Base-by-base conservation (phyloP, 2,888 invertebrate genomes). In the Brenthis ino region DNA sequence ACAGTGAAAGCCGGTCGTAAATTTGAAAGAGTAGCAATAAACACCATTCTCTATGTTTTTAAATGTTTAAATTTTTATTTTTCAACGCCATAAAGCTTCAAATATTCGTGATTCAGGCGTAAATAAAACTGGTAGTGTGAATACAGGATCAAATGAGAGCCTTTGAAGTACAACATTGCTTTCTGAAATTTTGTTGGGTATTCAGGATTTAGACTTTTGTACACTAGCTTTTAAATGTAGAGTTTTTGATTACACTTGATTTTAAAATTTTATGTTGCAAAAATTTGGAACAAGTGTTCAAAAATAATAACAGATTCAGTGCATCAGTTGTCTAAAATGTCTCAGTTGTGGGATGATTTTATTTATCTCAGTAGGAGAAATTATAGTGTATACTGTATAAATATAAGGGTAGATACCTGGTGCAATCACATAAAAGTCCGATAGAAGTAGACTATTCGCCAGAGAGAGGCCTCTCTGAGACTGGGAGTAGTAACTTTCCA, bases 91-190 rank as follows among this genome's bases (percentile, higher is more conserved):
- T 51, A 11, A n/a, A 28, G 53, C 66, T 54, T 57, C 37, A 65
- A 57, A 65, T 57, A 57, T 65, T 57, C 51, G 47, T 47, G 64
- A 64, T 56, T 28, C 64, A 56, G 48, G 43, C 16, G 20, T 20
- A 57, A 48, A 51, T 65, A 69, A 57, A 54, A 61, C 65, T 54
- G 66, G 57, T 68, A 66, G 47, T 57, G 28, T 37, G 54, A 63
- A 63, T 65, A 37, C 54, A 14, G 58, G 48, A 55, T 33, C 65
- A 61, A 65, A 48, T 66, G 50, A 69, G 48, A 47, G 48, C 66
- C 48, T 69, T 69, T 57, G 47, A 66, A 47, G 13, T 33, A 55
- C 11, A 47, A 64, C 50, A 54, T 48, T 57, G n/a, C 33, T 64
- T 50, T 48, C 48, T 37, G 43, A 14, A 28, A 63, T 12, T 56